Conservation (phyloP, 2,888 invertebrate species). For the Drosophila stalkeri region DNA sequence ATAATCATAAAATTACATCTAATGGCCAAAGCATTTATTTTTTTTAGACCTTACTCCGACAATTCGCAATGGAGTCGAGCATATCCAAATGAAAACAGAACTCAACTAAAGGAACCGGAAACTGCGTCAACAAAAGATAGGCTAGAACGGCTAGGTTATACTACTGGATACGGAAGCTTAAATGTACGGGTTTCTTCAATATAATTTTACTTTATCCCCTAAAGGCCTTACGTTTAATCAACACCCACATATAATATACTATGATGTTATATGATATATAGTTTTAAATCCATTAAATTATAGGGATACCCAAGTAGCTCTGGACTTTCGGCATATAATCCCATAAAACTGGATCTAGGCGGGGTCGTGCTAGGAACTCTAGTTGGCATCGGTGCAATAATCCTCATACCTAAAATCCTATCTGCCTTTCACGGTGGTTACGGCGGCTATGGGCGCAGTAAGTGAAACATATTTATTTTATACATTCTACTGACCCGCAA, state of each 20-base stretch:
- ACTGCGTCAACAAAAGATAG: constrained; percentile 82
- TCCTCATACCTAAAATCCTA: constrained; percentile 92
- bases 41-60: constrained; percentile 66
- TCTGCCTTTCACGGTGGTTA: constrained; percentile 90
- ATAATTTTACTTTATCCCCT: not conserved
- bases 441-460: constrained; percentile 88
- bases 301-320: constrained; percentile 85
- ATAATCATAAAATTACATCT: no score
- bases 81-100: constrained; percentile 82
- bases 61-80: constrained; percentile 81
- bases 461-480: constrained; percentile 15
- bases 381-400: constrained; percentile 92
- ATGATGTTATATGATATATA: not conserved
- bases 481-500: not conserved
- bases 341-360: constrained; percentile 92
- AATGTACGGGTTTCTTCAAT: constrained; percentile 62
- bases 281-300: not conserved
- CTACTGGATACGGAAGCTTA: constrained; percentile 84
- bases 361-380: constrained; percentile 93
- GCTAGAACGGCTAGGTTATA: constrained; percentile 83
- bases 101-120: constrained; percentile 74
- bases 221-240: not conserved
- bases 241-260: not conserved
- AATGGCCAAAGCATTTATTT: no score
- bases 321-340: constrained; percentile 88